Percentiles rank a stretch among this genome's conserved stretches.
phyloP scores from a whole-genome alignment of 1,140 invertebrate genomes.

The Amphibalanus amphitrite region DNA sequence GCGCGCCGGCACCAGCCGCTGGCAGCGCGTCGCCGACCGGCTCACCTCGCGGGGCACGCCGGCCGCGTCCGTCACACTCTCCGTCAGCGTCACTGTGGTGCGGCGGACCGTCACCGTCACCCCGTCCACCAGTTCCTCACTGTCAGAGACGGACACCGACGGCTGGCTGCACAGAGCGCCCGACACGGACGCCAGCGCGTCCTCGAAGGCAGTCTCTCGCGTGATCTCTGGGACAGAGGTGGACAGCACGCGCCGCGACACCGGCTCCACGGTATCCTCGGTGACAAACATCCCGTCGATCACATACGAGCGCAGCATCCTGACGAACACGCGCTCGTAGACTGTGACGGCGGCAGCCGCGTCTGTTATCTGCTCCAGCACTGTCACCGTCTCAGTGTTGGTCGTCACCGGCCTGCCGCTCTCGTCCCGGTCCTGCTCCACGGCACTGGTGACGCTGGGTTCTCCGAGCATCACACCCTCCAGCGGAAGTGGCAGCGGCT shows the following conservation, averaged over 20 bases:
- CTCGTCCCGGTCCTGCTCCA: not conserved
- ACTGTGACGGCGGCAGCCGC: not conserved
- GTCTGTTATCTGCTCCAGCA: not conserved
- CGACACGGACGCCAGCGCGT: not conserved
- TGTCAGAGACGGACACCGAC: not conserved
- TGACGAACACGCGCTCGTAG: not conserved
- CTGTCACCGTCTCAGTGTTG: not conserved
- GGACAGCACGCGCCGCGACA: not conserved
- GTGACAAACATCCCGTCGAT: not conserved
- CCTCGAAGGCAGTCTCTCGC: not conserved
- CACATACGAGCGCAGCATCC: not conserved
- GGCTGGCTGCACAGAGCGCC: not conserved
- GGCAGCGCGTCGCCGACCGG: not conserved
- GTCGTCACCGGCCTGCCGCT: not conserved
- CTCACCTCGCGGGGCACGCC: not conserved
- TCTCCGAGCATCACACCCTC: not conserved
- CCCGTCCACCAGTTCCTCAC: not conserved
- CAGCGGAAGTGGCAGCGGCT: not conserved
- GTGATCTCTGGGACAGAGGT: not conserved
- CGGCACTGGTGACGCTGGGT: not conserved
- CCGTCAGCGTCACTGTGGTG: not conserved
- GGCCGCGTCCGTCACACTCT: not conserved
- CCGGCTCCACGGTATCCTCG: not conserved
- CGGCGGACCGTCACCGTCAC: not conserved
- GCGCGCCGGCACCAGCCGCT: not conserved